Evolutionary conservation across 1,140 invertebrate genomes (phyloP).

Genomic region (Zaprionus gabonicus): DNA sequence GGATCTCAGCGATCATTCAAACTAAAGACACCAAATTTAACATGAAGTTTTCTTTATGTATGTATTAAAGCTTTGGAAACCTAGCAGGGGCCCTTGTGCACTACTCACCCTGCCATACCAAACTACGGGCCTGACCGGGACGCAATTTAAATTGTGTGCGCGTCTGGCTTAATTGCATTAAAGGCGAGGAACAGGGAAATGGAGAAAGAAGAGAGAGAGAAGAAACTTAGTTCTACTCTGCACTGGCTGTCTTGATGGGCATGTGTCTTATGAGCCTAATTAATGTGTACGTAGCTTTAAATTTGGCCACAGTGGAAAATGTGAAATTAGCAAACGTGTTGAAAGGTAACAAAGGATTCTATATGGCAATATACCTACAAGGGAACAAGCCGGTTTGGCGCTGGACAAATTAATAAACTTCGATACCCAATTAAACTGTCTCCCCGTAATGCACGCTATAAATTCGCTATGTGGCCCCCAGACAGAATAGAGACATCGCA

Average conservation of each 20-base stretch:
- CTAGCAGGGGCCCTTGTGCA: too few relatives aligned
- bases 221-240: slow-evolving; percentile 42
- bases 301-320: slow-evolving; percentile 13
- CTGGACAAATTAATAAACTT: slow-evolving; percentile 73
- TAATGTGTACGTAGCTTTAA: slow-evolving; percentile 65
- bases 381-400: slow-evolving; percentile 6
- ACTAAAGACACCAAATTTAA: too few relatives aligned
- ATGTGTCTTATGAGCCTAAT: slow-evolving; percentile 78
- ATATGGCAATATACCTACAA: not conserved
- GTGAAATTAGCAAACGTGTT: slow-evolving; percentile 65
- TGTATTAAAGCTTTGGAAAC: too few relatives aligned
- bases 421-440: slow-evolving; percentile 80
- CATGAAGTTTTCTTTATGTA: too few relatives aligned
- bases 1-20: too few relatives aligned
- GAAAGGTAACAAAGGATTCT: slow-evolving; percentile 55
- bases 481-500: slow-evolving; percentile 66
- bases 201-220: not conserved
- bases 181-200: slow-evolving; percentile 42
- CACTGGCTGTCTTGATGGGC: slow-evolving; percentile 58
- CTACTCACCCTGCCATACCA: too few relatives aligned
- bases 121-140: slow-evolving; percentile 12
- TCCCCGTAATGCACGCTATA: slow-evolving; percentile 70
- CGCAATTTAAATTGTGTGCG: slow-evolving; percentile 80
- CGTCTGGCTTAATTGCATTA: slow-evolving; percentile 80
- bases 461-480: slow-evolving; percentile 48